Evolutionary conservation across 1,140 invertebrate genomes (phyloP), one percentile per base, ranked within the genome.

Genomic region (Caenorhabditis latens): DNA sequence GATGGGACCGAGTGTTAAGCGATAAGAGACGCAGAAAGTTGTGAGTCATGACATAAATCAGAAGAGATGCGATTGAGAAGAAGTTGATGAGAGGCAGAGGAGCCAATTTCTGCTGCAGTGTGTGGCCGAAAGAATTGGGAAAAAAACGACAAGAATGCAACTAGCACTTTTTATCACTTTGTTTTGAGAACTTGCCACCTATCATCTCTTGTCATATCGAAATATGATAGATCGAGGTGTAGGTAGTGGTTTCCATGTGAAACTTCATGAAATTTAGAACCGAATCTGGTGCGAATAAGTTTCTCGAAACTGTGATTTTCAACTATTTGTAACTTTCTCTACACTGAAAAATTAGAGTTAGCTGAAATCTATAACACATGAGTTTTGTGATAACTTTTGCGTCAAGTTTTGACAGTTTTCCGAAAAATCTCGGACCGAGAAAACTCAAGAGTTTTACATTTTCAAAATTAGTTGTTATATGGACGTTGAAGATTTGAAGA

Each of bases 31-130:
- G 71, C 46, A 79, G 71, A 24, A 24, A 13, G 14, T 24, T 21
- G 19, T 79, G 71, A 79, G 71, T 79, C 71, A 79, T 32, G 71
- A 79, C 71, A 79, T 79, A 79, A 79, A 79, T 79, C 71, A 79
- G 71, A 53, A 79, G 46, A 79, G 71, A 79, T 50, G 46, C 71
- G 71, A 24, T 46, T 21, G 71, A 48, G 71, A 53, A 48, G 71
- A 79, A 79, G 71, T 24, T 79, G 71, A 79, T 79, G 71, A 79
- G 71, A 79, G 71, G 71, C n/a, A n/a, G n/a, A 50, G 71, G 71
- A 79, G 71, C 71, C 71, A 79, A 79, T 79, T 79, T 53, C 71
- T 79, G 71, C 46, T 79, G 71, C 71, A 79, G 46, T 79, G 71
- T 79, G 71, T 79, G 71, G 71, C 71, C 71, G 71, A 79, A 79